Conservation (phyloP, 2,113 vertebrate genomes). For the Lipophrys pholis region DNA sequence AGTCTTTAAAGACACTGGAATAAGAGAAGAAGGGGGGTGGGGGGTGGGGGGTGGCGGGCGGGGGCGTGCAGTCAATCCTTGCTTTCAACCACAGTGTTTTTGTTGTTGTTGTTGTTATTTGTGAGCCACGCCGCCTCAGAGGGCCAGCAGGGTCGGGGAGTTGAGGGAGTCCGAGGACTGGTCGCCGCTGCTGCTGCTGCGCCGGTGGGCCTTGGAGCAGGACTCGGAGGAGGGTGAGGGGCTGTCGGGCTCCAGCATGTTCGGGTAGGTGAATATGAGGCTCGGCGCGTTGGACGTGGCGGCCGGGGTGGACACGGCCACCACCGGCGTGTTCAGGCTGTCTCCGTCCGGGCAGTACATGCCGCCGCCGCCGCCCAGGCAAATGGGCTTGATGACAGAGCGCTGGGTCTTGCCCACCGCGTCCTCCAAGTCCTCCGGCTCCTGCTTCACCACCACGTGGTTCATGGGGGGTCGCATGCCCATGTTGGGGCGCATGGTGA, state of each 20-base stretch:
- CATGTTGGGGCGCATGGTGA: slow-evolving; percentile 84
- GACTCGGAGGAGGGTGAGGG: slow-evolving; percentile 96
- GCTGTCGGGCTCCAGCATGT: slow-evolving; percentile 95
- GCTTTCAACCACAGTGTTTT: slow-evolving; percentile 67
- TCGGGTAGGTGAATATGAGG: slow-evolving; percentile 99
- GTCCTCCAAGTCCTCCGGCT: slow-evolving; percentile 87
- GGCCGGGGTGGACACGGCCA: slow-evolving; percentile 95
- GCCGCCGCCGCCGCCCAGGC: slow-evolving; percentile 88
- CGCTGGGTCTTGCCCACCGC: slow-evolving; percentile 87
- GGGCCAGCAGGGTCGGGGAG: slow-evolving; percentile 96
- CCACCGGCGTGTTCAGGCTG: slow-evolving; percentile 97
- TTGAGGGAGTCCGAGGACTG: slow-evolving; percentile 99
- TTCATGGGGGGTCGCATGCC: slow-evolving; percentile 64
- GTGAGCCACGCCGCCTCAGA: slow-evolving; percentile 83
- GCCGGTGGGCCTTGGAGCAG: slow-evolving; percentile 98
- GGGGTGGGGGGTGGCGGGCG: background rate
- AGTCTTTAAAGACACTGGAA: slow-evolving; percentile 53
- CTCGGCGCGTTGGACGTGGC: slow-evolving; percentile 92
- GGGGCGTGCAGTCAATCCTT: slow-evolving; percentile 24
- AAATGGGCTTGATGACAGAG: slow-evolving; percentile 98
- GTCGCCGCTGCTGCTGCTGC: slow-evolving; percentile 99
- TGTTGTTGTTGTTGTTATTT: slow-evolving; percentile 9
- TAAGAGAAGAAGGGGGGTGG: background rate
- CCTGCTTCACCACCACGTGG: slow-evolving; percentile 93
- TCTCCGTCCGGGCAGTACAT: slow-evolving; percentile 92